These are phyloP conservation scores for Anisognathus igniventris DNA, from an alignment of 2,797 vertebrate genomes.

Conservation along the genomic window DNA sequence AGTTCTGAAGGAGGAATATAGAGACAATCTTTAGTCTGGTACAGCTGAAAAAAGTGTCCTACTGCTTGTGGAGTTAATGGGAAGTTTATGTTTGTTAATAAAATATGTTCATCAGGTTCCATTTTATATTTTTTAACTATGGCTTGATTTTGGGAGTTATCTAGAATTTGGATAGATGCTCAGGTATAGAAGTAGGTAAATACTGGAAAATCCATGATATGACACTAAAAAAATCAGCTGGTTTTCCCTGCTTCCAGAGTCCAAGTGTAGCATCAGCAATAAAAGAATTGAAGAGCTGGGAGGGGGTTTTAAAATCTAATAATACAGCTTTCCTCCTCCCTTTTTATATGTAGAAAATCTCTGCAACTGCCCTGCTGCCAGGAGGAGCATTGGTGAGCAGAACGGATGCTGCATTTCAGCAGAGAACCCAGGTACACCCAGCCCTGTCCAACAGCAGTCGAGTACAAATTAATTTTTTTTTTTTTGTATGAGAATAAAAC, in stretches of 20 bases:
- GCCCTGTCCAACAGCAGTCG: neutral
- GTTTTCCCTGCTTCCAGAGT: neutral
- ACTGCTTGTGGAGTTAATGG: neutral
- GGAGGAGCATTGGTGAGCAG: slow-evolving; percentile 23
- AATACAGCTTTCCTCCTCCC: neutral
- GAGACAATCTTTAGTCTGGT: neutral
- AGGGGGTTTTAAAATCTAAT: neutral
- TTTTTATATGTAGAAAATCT: slow-evolving; percentile 8
- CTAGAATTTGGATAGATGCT: neutral
- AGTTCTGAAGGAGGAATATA: neutral
- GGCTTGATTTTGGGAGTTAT: neutral
- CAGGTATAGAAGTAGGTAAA: neutral
- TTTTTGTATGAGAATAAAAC: neutral
- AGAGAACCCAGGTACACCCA: slow-evolving; percentile 22
- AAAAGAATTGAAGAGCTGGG: neutral
- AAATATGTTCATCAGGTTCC: neutral
- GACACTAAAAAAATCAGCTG: neutral
- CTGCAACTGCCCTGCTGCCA: neutral
- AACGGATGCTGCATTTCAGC: neutral
- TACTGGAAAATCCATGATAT: neutral
- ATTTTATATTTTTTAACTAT: neutral
- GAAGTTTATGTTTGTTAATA: neutral
- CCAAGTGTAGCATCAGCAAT: neutral
- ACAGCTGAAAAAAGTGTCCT: neutral
- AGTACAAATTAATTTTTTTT: neutral